A percentile compares a stretch with the other conserved stretches of the same genome.
Conservation (phyloP, 2,888 invertebrate species). For the Pristionchus japonicus region DNA sequence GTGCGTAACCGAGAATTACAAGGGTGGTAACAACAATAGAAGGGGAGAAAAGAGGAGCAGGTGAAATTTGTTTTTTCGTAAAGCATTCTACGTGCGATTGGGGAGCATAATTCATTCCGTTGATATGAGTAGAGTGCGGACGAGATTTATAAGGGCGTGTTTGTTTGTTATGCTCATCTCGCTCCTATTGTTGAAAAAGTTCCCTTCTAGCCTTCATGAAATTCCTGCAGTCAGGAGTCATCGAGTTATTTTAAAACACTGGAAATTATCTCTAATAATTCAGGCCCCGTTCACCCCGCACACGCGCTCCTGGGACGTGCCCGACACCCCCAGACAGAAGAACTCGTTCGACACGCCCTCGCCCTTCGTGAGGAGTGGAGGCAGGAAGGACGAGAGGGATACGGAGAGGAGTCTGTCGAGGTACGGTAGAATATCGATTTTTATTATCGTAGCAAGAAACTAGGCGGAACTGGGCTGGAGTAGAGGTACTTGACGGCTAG, state of each 20-base stretch:
- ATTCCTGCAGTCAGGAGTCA: neutral
- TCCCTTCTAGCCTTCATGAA: neutral
- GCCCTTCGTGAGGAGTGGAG: conserved; percentile 77
- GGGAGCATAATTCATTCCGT: too few species aligned
- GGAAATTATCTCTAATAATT: neutral
- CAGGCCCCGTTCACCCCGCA: conserved; percentile 71
- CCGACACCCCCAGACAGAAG: conserved; percentile 53
- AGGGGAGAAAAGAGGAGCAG: too few species aligned
- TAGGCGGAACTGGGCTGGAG: too few species aligned
- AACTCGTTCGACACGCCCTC: conserved; percentile 94
- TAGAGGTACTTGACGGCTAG: too few species aligned
- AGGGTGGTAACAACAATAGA: too few species aligned
- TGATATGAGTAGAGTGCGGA: too few species aligned
- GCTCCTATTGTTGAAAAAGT: neutral
- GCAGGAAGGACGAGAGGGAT: conserved; percentile 48
- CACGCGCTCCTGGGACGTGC: conserved; percentile 69
- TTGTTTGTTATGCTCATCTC: too few species aligned
- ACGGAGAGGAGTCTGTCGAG: conserved; percentile 43
- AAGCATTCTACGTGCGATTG: too few species aligned
- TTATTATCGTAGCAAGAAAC: too few species aligned
- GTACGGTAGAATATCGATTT: conserved; percentile 57
- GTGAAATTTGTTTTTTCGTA: too few species aligned
- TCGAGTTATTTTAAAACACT: neutral
- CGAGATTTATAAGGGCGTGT: too few species aligned
- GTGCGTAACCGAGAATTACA: too few species aligned